These are phyloP conservation scores for Aythya baeri DNA, from an alignment of 2,113 vertebrate species.

Conservation along the genomic window DNA sequence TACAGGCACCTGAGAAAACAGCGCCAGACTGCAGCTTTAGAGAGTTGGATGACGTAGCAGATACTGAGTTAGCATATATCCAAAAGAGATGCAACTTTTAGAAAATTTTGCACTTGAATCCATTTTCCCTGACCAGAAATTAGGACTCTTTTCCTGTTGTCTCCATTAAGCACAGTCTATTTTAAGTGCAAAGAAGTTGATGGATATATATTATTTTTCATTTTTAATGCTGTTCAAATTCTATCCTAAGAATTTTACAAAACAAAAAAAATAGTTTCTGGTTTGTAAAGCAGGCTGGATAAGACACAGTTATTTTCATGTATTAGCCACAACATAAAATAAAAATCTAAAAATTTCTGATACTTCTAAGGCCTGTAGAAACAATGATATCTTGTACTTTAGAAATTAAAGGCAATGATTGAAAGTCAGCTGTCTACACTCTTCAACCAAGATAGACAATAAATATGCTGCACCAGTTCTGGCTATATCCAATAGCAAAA, in stretches of 20 bases:
- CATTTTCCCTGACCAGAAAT: not conserved
- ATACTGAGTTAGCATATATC: not conserved
- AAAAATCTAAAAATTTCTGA: not conserved
- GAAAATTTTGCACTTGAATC: not conserved
- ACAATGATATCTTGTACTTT: not conserved
- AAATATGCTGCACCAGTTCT: not conserved
- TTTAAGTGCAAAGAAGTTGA: not conserved
- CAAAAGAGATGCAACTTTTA: not conserved
- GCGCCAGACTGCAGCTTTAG: not conserved
- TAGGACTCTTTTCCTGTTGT: not conserved
- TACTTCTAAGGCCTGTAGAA: not conserved
- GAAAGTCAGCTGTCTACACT: not conserved
- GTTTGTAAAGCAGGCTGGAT: not conserved
- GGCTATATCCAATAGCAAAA: not conserved
- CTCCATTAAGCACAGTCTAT: not conserved
- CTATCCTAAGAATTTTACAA: not conserved
- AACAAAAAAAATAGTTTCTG: not conserved
- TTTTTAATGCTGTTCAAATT: not conserved
- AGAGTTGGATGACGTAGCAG: not conserved
- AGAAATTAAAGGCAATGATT: not conserved
- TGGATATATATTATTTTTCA: not conserved
- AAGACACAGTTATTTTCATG: not conserved
- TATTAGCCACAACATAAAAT: not conserved
- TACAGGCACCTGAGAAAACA: conserved; percentile 67
- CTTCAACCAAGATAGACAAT: not conserved